Conservation (phyloP, 2,113 vertebrate species). For the Rana temporaria region DNA sequence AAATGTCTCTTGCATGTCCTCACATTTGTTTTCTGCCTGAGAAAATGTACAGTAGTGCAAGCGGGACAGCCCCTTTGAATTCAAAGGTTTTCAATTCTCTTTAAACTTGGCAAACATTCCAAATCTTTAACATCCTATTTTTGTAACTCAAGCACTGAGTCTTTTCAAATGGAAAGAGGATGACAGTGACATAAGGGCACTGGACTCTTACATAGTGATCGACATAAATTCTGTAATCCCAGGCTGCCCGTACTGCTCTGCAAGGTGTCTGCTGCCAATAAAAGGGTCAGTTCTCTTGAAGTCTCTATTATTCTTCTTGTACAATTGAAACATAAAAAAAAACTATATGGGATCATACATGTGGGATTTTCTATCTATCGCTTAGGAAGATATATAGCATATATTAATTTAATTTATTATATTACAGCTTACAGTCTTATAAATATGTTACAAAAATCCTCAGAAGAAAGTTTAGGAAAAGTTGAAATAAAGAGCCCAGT, state of each 20-base stretch:
- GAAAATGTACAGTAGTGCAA: constrained; percentile 28
- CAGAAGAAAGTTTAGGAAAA: too few species aligned
- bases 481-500: too few species aligned
- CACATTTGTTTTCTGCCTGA: constrained; percentile 43
- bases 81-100: constrained; percentile 36
- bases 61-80: constrained; percentile 10
- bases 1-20: constrained; percentile 36
- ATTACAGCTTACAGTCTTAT: too few species aligned
- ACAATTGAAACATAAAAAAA: not conserved
- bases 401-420: too few species aligned
- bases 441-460: too few species aligned
- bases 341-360: too few species aligned
- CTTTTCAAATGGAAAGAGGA: constrained; percentile 21
- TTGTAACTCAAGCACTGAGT: not conserved
- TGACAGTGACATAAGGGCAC: constrained; percentile 26
- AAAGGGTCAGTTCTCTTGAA: constrained; percentile 5
- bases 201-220: not conserved
- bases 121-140: constrained; percentile 43
- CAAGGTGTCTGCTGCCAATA: not conserved
- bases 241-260: not conserved
- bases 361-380: too few species aligned
- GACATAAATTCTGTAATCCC: constrained; percentile 5
- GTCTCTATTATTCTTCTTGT: constrained; percentile 9
- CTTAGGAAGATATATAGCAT: too few species aligned
- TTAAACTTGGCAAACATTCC: constrained; percentile 30